Base-by-base conservation (phyloP, 1,140 invertebrate species). In the Paraescarpia echinospica region DNA sequence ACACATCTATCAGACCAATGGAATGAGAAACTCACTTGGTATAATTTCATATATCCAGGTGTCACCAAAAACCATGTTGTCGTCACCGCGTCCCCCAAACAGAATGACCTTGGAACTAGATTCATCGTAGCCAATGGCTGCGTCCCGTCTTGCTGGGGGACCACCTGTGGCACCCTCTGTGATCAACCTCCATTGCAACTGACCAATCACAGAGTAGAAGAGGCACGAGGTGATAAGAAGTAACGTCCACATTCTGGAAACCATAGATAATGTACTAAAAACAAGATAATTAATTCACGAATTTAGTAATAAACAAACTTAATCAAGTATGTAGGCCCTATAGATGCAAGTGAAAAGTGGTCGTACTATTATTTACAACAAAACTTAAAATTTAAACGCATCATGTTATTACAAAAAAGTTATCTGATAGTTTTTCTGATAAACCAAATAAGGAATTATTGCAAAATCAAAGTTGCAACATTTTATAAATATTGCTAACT, bases 71-170 rank as follows among this genome's bases (percentile, higher is more conserved):
- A 77, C 22, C 59, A 14, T 77, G 59, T 77, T 77, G 27, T 18
- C 59, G 27, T 77, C 59, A 31, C 59, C 59, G 22, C 89, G 33
- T 34, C 89, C 89, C 14, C 89, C 89, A 90, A 90, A 90, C 35
- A 90, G 14, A 34, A 90, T 35, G 14, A 90, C 33, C 89, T 90
- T 90, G 8, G 33, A 34, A 34, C 33, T 18, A 34, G 33, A 12
- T 34, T 35, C 89, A 33, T 90, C 89, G n/a, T 90, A 90, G 33
- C 89, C 89, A 90, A 90, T 34, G 89, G 89, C 89, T 14, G 89
- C 89, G 27, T 90, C 89, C 33, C 89, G 89, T 34, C 89, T 34
- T 4, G 89, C 34, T 6, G 18, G 14, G 33, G 89, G 89, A 6
- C 59, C 59, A 77, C 59, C 59, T 77, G 59, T 77, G 59, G 27